These are phyloP conservation scores for Zoanthus solanderi DNA, from an alignment of 92 coral and sea anemone species.

Conservation along the genomic window DNA sequence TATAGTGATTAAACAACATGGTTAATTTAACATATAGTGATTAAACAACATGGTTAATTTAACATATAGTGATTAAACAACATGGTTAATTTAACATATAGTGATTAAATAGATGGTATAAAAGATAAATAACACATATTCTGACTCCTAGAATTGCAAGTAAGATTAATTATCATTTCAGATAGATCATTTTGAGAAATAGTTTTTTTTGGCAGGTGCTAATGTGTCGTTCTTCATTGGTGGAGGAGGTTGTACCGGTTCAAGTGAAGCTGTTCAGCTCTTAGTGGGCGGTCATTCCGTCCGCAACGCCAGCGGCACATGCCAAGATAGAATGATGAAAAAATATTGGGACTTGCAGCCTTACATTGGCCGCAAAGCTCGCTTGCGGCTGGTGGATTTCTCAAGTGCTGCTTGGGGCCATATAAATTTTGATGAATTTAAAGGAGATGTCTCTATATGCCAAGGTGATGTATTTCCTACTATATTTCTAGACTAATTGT, in stretches of 20 bases:
- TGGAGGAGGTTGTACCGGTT: neutral
- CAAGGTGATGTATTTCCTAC: neutral
- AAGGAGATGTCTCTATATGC: neutral
- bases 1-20: too few relatives aligned
- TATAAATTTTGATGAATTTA: neutral
- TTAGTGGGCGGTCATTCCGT: neutral
- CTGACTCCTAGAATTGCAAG: too few relatives aligned
- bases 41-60: too few relatives aligned
- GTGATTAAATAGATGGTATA: too few relatives aligned
- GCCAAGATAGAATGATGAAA: neutral
- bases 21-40: too few relatives aligned
- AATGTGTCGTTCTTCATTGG: neutral
- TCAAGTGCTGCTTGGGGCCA: slow-evolving; percentile 4
- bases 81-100: too few relatives aligned
- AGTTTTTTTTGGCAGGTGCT: neutral
- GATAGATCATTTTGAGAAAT: too few relatives aligned
- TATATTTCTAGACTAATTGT: neutral
- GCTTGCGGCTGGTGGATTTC: neutral
- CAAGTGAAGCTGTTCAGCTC: neutral
- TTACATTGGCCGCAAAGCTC: neutral
- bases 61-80: too few relatives aligned
- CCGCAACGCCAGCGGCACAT: neutral
- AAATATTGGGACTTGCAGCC: neutral
- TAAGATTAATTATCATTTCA: too few relatives aligned
- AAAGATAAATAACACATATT: too few relatives aligned